Conservation (phyloP, 1,140 invertebrate species). For the Anoplophora glabripennis region DNA sequence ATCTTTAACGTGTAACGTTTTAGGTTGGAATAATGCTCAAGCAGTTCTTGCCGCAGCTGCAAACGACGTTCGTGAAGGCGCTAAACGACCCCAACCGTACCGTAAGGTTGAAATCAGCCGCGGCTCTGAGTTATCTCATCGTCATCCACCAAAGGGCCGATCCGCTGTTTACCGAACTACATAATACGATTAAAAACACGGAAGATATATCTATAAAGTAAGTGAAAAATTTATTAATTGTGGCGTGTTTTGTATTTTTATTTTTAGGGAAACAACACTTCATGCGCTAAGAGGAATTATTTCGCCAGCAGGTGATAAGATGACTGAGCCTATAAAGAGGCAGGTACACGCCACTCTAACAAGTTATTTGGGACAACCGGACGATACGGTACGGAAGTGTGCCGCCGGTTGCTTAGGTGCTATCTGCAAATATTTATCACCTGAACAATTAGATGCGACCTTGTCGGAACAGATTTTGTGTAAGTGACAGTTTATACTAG, state of each 20-base stretch:
- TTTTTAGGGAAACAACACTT: slow-evolving; percentile 79
- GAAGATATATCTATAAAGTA: slow-evolving; percentile 80
- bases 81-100: slow-evolving; percentile 83
- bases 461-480: slow-evolving; percentile 74
- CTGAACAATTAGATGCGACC: slow-evolving; percentile 72
- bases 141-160: slow-evolving; percentile 85
- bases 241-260: neutral
- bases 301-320: slow-evolving; percentile 81
- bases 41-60: slow-evolving; percentile 96
- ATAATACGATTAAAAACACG: slow-evolving; percentile 77
- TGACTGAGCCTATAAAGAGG: slow-evolving; percentile 77
- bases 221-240: slow-evolving; percentile 16
- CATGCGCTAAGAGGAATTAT: slow-evolving; percentile 85
- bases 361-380: slow-evolving; percentile 67
- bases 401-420: slow-evolving; percentile 88
- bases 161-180: slow-evolving; percentile 87
- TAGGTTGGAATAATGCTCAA: slow-evolving; percentile 89
- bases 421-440: slow-evolving; percentile 71
- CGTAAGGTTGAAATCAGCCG: slow-evolving; percentile 86
- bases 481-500: slow-evolving; percentile 42
- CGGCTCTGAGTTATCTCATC: slow-evolving; percentile 84
- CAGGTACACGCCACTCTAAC: slow-evolving; percentile 71
- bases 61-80: slow-evolving; percentile 96
- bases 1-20: slow-evolving; percentile 22
- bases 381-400: slow-evolving; percentile 76